phyloP scores from a whole-genome alignment of 1,140 invertebrate genomes.

The Cotesia typhae region DNA sequence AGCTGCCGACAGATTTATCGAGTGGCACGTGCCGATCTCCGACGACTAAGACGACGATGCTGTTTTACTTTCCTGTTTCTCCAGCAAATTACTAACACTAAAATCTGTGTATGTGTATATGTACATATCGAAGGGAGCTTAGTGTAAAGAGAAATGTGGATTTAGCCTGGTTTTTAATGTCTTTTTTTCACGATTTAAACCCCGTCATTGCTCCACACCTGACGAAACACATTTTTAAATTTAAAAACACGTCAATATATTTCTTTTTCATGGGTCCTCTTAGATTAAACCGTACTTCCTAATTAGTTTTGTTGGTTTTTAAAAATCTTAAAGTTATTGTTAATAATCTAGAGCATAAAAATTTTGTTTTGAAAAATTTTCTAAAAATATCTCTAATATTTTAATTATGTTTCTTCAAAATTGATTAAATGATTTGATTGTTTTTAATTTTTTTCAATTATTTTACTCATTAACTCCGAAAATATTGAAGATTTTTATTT shows the following conservation, averaged over 20 bases:
- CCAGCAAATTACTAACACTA: background rate
- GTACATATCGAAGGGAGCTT: slow-evolving; percentile 8
- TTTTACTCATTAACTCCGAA: no score
- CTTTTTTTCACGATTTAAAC: slow-evolving; percentile 11
- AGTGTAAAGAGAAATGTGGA: slow-evolving; percentile 6
- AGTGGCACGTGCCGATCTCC: slow-evolving; percentile 65
- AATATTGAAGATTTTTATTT: no score
- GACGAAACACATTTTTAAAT: slow-evolving; percentile 15
- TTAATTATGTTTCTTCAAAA: no score
- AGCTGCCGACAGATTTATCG: slow-evolving; percentile 68
- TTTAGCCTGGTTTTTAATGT: slow-evolving; percentile 18
- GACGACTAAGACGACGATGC: slow-evolving; percentile 46
- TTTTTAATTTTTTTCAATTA: no score
- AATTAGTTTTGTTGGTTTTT: no score
- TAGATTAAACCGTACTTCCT: no score
- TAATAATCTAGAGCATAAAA: no score
- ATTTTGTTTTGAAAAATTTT: no score
- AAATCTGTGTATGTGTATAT: background rate
- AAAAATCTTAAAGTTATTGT: no score
- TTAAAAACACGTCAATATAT: background rate
- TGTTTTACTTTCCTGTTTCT: slow-evolving; percentile 49
- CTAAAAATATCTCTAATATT: no score
- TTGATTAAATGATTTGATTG: no score
- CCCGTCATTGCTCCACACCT: slow-evolving; percentile 14
- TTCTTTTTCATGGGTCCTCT: background rate